Percentiles rank a stretch among this genome's conserved stretches.
Evolutionary conservation across 2,888 invertebrate genomes (phyloP).

Genomic region (Hirudinaria manillensis): DNA sequence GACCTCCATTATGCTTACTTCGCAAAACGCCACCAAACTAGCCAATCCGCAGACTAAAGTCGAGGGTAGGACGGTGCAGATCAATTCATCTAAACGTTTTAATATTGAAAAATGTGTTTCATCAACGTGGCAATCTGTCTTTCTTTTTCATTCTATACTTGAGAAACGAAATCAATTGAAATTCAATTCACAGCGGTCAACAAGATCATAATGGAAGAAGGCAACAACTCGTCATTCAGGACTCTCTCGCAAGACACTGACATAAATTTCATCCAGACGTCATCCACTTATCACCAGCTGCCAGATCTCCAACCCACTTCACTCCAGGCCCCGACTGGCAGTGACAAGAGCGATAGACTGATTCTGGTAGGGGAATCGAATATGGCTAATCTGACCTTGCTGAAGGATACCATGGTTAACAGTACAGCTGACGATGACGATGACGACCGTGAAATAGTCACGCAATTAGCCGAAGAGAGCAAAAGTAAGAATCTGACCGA

Average conservation of each 20-base stretch:
- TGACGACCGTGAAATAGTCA: slow-evolving; percentile 5
- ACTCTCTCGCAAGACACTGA: too few relatives aligned
- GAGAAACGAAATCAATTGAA: too few relatives aligned
- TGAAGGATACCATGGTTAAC: slow-evolving; percentile 5
- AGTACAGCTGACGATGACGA: neutral
- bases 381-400: neutral
- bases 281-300: slow-evolving; percentile 3
- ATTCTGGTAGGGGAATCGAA: neutral
- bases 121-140: too few relatives aligned
- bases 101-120: too few relatives aligned
- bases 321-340: neutral
- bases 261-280: slow-evolving; percentile 3
- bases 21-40: neutral
- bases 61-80: neutral
- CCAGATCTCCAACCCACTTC: neutral
- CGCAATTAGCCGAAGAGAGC: neutral
- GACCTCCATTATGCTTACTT: neutral
- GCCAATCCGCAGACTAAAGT: neutral
- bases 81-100: too few relatives aligned
- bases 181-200: too few relatives aligned
- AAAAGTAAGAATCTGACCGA: slow-evolving; percentile 15
- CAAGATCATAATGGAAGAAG: too few relatives aligned
- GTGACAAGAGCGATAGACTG: slow-evolving; percentile 14
- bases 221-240: too few relatives aligned
- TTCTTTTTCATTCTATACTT: too few relatives aligned